Base-by-base conservation (phyloP, 2,888 invertebrate genomes). In the Scelioninae gen. 1 region DNA sequence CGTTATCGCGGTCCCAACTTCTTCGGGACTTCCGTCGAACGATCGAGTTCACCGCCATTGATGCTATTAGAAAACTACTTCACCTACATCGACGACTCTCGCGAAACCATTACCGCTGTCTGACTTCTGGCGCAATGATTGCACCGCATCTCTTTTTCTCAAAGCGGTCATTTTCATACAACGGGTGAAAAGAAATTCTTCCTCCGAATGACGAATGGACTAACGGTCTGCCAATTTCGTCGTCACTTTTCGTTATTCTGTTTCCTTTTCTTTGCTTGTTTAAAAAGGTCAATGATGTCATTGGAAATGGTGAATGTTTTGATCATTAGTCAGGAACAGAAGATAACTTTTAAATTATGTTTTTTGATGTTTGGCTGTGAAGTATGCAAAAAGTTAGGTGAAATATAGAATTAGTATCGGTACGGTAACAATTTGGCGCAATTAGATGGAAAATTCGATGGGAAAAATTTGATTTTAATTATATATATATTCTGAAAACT, bases 21-120 rank as follows among this genome's bases (percentile, higher is more conserved):
- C 74, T 72, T 72, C 78, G 82, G 74, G 76, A 74, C 82, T 82
- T 77, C 84, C 80, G 82, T 53, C 77, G 75, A 68, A 63, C 82
- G 83, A 85, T 77, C 74, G 82, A 84, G 81, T 82, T 77, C 82
- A 76, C 78, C 75, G 78, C 83, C 85, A 85, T 85, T 85, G 83
- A 81, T 82, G 85, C 86, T 86, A 88, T 88, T 88, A 88, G 88
- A 88, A 88, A 88, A 88, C 87, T 86, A 85, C 88, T 87, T 88
- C 88, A 88, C 88, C 88, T 88, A 88, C 88, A 88, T 88, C 71
- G 82, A 76, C 74, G 75, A 83, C 71, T 78, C 74, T 77, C 77
- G 84, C 82, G 79, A 80, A 80, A 80, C 80, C 80, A 83, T 83
- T 81, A 79, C 65, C 58, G 76, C 60, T 43, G 81, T 71, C 75